Evolutionary conservation across 2,797 vertebrate species (phyloP).

Genomic region (Gobio occitaniae): DNA sequence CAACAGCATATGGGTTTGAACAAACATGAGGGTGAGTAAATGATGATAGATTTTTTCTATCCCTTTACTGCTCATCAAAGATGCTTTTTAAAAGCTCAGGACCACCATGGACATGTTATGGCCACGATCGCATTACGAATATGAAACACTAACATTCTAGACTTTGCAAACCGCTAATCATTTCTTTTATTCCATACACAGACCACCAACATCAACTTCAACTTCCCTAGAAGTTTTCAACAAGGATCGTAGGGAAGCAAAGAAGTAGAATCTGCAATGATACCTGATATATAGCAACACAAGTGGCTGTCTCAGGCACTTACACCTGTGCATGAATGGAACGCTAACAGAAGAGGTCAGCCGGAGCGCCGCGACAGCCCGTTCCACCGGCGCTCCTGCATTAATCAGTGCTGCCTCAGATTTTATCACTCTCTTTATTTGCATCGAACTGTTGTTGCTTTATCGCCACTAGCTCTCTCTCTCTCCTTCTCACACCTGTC

Average conservation of each 20-base stretch:
- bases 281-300: slow-evolving; percentile 46
- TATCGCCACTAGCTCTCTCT: slow-evolving; percentile 86
- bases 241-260: slow-evolving; percentile 12
- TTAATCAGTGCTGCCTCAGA: slow-evolving; percentile 87
- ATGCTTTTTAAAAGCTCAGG: background rate
- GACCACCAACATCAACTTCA: slow-evolving; percentile 37
- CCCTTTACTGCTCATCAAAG: background rate
- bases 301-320: slow-evolving; percentile 37
- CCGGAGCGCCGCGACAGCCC: slow-evolving; percentile 84
- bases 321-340: slow-evolving; percentile 58
- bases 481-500: slow-evolving; percentile 89
- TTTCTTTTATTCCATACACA: slow-evolving; percentile 42
- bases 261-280: slow-evolving; percentile 44
- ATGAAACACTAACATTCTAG: slow-evolving; percentile 13
- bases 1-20: background rate
- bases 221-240: slow-evolving; percentile 39
- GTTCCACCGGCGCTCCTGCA: slow-evolving; percentile 85
- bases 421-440: slow-evolving; percentile 88
- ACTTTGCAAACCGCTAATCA: slow-evolving; percentile 15
- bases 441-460: slow-evolving; percentile 87
- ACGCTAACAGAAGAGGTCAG: slow-evolving; percentile 71
- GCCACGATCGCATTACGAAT: background rate
- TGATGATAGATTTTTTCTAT: background rate
- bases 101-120: background rate
- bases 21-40: background rate